phyloP scores from a whole-genome alignment of 1,140 invertebrate species.

The Archegozetes longisetosus region DNA sequence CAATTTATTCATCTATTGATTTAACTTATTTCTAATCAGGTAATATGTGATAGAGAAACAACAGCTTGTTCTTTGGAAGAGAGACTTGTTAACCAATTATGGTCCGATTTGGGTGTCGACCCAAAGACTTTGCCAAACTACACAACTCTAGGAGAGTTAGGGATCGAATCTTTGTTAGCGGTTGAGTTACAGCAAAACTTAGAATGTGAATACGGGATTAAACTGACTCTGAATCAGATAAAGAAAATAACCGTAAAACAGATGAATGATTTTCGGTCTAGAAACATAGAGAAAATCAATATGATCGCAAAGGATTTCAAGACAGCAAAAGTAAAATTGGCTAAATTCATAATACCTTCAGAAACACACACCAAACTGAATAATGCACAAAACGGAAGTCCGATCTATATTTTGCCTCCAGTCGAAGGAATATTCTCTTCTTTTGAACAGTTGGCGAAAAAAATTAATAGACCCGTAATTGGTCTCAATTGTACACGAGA shows the following conservation, averaged over 20 bases:
- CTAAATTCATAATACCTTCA: slow-evolving; percentile 30
- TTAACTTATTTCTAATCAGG: slow-evolving; percentile 30
- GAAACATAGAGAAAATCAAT: slow-evolving; percentile 6
- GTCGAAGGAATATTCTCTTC: slow-evolving; percentile 69
- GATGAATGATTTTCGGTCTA: slow-evolving; percentile 17
- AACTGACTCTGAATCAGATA: slow-evolving; percentile 8
- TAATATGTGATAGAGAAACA: slow-evolving; percentile 41
- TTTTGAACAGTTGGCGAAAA: slow-evolving; percentile 45
- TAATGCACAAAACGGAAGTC: slow-evolving; percentile 17
- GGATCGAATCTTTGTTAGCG: slow-evolving; percentile 92
- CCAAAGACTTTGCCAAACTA: slow-evolving; percentile 57
- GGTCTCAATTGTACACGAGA: slow-evolving; percentile 57
- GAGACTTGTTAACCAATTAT: slow-evolving; percentile 26
- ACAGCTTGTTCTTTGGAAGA: slow-evolving; percentile 15
- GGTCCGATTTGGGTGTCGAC: slow-evolving; percentile 38
- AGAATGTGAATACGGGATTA: slow-evolving; percentile 14
- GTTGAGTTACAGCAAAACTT: slow-evolving; percentile 63
- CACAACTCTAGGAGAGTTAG: slow-evolving; percentile 67
- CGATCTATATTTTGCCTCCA: slow-evolving; percentile 65
- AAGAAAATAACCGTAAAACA: slow-evolving; percentile 9
- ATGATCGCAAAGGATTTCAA: neutral
- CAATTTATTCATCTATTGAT: slow-evolving; percentile 33
- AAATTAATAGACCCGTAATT: slow-evolving; percentile 58
- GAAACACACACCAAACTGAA: slow-evolving; percentile 34
- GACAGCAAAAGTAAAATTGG: slow-evolving; percentile 20